Percentiles rank a stretch among this genome's conserved stretches.
Evolutionary conservation across 2,888 invertebrate genomes (phyloP).

Genomic region (Aphidius colemani): DNA sequence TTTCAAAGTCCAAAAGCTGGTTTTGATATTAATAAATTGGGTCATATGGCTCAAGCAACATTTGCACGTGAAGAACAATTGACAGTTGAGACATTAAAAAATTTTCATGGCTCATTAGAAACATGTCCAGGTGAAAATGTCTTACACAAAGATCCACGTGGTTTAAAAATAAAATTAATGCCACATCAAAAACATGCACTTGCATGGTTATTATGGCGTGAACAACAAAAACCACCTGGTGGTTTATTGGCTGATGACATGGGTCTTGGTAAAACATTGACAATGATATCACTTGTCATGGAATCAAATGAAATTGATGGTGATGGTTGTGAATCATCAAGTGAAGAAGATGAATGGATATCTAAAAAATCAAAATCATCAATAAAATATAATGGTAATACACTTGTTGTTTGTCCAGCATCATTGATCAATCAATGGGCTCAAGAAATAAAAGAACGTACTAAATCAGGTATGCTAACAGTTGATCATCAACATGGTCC

Average conservation of each 20-base stretch:
- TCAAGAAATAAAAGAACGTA: conserved; percentile 72
- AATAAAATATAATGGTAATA: conserved; percentile 64
- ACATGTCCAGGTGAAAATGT: conserved; percentile 69
- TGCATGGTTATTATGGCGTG: conserved; percentile 88
- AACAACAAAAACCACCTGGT: conserved; percentile 81
- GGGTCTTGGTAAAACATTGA: conserved; percentile 83
- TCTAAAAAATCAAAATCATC: conserved; percentile 39
- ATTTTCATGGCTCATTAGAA: conserved; percentile 72
- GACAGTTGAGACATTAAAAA: conserved; percentile 74
- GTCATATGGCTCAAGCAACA: conserved; percentile 67
- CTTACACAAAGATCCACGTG: conserved; percentile 66
- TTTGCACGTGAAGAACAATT: conserved; percentile 71
- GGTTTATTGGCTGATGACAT: conserved; percentile 88
- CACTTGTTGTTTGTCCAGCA: conserved; percentile 91
- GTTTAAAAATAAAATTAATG: conserved; percentile 73
- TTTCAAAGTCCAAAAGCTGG: conserved; percentile 25
- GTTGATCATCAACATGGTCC: conserved; percentile 80
- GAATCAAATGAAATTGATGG: conserved; percentile 22
- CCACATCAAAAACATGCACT: conserved; percentile 84
- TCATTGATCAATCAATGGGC: conserved; percentile 92
- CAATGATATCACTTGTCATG: conserved; percentile 77
- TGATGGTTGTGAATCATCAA: conserved; percentile 38
- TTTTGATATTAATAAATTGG: conserved; percentile 35
- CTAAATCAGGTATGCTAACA: conserved; percentile 66
- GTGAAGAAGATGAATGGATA: conserved; percentile 48